Percentiles rank a stretch among this genome's conserved stretches.
phyloP scores from a whole-genome alignment of 2,888 invertebrate species.

The Xylophagus ater region DNA sequence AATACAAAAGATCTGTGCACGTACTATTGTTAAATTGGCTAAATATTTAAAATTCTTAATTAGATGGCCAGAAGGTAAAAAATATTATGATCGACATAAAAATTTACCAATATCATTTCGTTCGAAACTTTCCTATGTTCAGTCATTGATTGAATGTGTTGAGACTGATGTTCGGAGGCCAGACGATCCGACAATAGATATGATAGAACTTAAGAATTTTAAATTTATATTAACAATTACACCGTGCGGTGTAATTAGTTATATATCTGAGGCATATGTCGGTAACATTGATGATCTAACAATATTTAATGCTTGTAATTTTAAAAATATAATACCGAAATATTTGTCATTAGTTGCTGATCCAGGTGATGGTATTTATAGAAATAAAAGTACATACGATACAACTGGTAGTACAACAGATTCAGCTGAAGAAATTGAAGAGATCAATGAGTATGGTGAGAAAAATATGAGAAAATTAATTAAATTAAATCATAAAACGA shows the following conservation, averaged over 20 bases:
- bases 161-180: constrained; percentile 32
- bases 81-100: constrained; percentile 34
- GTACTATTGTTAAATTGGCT: constrained; percentile 28
- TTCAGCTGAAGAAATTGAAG: constrained; percentile 27
- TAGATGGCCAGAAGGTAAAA: constrained; percentile 35
- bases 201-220: constrained; percentile 30
- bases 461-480: not conserved
- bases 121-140: constrained; percentile 32
- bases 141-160: constrained; percentile 36
- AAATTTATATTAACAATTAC: constrained; percentile 36
- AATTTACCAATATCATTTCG: constrained; percentile 33
- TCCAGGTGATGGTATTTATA: constrained; percentile 27
- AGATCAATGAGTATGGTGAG: too few species aligned
- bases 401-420: constrained; percentile 28
- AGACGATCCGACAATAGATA: constrained; percentile 23
- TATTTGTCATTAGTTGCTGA: constrained; percentile 35
- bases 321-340: constrained; percentile 31
- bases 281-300: constrained; percentile 35
- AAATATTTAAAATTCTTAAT: constrained; percentile 32
- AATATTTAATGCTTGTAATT: constrained; percentile 32
- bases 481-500: constrained; percentile 15
- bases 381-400: constrained; percentile 16
- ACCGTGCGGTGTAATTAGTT: constrained; percentile 34
- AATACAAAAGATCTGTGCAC: constrained; percentile 29
- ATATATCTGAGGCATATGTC: constrained; percentile 33